These are phyloP conservation scores for Anneissia japonica DNA, from an alignment of 35 echinoderm and acorn worm genomes.

Conservation along the genomic window DNA sequence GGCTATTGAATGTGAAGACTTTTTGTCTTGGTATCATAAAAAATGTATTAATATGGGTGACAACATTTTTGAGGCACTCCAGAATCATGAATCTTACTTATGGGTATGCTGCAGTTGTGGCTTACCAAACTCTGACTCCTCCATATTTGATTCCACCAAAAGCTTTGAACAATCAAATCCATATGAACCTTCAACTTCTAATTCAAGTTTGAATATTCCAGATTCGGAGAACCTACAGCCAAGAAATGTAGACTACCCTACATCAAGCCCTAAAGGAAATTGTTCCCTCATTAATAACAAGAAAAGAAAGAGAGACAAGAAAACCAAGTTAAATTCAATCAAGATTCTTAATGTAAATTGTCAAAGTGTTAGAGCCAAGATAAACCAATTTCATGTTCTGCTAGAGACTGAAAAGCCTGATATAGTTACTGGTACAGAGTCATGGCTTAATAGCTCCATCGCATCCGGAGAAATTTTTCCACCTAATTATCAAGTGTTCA, in stretches of 20 bases:
- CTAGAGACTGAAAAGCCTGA: constrained; percentile 29
- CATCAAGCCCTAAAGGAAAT: too few species aligned
- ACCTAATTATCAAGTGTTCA: constrained; percentile 34
- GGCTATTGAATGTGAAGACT: constrained; percentile 2
- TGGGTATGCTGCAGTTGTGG: constrained; percentile 19
- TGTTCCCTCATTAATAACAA: not conserved
- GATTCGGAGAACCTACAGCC: too few species aligned
- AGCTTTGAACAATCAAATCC: too few species aligned
- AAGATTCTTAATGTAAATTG: constrained; percentile 46
- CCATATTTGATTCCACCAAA: not conserved
- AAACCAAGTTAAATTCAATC: not conserved
- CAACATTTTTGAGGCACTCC: not conserved
- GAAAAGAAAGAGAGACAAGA: not conserved
- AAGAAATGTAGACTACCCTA: too few species aligned
- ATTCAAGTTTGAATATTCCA: too few species aligned
- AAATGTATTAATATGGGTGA: not conserved
- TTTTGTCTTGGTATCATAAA: not conserved
- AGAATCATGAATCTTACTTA: not conserved
- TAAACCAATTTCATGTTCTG: constrained; percentile 7
- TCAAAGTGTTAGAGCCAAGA: constrained; percentile 23
- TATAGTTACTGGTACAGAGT: constrained; percentile 13
- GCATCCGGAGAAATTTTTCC: constrained; percentile 27
- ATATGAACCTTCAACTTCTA: too few species aligned
- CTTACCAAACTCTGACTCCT: constrained; percentile 4
- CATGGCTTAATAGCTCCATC: constrained; percentile 15